Conservation (phyloP, 2,113 vertebrate genomes). For the Donacobius atricapilla region DNA sequence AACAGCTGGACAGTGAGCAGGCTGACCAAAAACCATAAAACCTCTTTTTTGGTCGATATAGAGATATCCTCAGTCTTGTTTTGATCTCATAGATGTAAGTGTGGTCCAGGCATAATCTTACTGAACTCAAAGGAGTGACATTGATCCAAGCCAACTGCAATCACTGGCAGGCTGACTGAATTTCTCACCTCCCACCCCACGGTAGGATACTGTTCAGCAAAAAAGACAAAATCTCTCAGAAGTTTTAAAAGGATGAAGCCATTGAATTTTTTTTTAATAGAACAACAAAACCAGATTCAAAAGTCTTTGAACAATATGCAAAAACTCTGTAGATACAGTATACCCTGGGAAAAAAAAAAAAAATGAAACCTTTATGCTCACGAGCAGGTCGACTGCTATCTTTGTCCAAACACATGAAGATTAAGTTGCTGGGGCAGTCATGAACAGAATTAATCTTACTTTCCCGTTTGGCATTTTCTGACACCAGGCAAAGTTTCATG, state of each 20-base stretch:
- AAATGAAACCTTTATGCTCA: background rate
- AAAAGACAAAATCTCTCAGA: background rate
- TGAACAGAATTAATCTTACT: conserved; percentile 16
- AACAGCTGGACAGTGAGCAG: background rate
- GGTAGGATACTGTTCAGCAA: background rate
- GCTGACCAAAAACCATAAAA: background rate
- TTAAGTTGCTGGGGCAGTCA: background rate
- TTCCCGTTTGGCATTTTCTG: conserved; percentile 35
- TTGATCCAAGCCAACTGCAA: conserved; percentile 17
- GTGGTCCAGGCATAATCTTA: background rate
- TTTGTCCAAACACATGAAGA: background rate
- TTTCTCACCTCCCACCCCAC: conserved; percentile 8
- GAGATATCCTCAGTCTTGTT: background rate
- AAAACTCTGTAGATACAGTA: background rate
- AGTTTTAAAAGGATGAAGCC: background rate
- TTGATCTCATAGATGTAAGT: background rate
- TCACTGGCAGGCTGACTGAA: background rate
- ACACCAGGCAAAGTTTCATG: background rate
- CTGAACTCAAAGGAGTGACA: conserved; percentile 15
- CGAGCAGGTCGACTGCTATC: background rate
- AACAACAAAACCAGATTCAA: background rate
- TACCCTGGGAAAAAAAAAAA: background rate
- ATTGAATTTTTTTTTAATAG: background rate
- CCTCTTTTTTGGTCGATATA: background rate
- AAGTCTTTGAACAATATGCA: background rate